A percentile compares a stretch with the other conserved stretches of the same genome.
Conservation (phyloP, 2,797 vertebrate genomes). For the Hippoglossus hippoglossus region DNA sequence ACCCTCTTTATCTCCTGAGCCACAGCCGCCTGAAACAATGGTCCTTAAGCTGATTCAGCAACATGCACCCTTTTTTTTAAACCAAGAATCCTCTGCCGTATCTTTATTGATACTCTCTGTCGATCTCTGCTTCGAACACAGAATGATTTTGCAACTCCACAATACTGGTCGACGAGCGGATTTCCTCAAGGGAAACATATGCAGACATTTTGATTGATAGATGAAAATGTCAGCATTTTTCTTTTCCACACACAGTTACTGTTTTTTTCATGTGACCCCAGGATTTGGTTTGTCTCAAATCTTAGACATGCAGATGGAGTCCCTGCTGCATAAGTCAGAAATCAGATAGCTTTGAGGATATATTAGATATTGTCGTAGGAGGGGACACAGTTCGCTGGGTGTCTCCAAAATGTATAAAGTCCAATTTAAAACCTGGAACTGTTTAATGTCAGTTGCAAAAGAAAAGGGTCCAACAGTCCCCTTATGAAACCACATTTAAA, state of each 20-base stretch:
- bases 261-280: not conserved
- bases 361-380: not conserved
- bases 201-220: not conserved
- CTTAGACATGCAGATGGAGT: not conserved
- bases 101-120: constrained; percentile 13
- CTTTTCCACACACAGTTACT: constrained; percentile 5
- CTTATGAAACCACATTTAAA: no score
- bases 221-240: not conserved
- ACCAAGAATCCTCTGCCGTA: not conserved
- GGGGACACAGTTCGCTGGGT: not conserved
- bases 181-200: constrained; percentile 24
- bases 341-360: not conserved
- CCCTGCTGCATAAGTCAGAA: not conserved
- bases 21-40: not conserved
- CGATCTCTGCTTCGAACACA: not conserved
- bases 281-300: not conserved
- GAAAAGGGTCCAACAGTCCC: no score
- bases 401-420: not conserved
- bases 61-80: constrained; percentile 6
- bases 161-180: constrained; percentile 22
- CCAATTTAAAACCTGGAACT: not conserved
- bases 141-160: constrained; percentile 21
- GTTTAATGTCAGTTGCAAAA: not conserved
- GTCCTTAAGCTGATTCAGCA: not conserved
- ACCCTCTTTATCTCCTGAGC: no score